phyloP scores from a whole-genome alignment of 2,797 vertebrate genomes.

The Crotalus adamanteus region DNA sequence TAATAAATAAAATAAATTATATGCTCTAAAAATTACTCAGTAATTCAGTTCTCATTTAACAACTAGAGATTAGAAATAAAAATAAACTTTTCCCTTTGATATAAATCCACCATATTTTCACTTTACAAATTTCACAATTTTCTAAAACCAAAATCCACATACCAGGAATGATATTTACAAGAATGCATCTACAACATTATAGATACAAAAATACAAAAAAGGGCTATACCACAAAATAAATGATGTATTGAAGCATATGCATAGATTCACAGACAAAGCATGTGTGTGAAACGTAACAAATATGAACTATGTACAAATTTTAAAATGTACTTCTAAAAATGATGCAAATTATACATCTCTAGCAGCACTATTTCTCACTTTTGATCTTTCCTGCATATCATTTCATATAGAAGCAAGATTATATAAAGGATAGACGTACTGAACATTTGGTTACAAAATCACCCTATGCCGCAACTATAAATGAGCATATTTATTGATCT shows the following conservation, averaged over 20 bases:
- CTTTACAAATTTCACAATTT: neutral
- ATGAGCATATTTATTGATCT: neutral
- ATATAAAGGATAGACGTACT: neutral
- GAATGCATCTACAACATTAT: neutral
- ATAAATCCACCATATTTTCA: neutral
- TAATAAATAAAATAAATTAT: neutral
- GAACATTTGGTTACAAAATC: neutral
- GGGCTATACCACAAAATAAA: neutral
- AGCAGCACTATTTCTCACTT: neutral
- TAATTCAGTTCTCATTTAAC: neutral
- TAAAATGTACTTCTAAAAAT: neutral
- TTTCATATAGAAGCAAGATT: neutral
- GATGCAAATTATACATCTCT: neutral
- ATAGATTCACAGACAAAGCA: neutral
- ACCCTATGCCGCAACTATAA: neutral
- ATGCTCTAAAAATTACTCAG: conserved; percentile 23
- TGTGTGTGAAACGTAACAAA: neutral
- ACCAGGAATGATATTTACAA: neutral
- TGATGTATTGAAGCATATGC: neutral
- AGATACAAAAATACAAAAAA: neutral
- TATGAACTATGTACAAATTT: neutral
- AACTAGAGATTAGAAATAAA: neutral
- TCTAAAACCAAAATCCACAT: neutral
- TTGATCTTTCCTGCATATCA: neutral
- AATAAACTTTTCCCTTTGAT: neutral